Percentiles rank a stretch among this genome's conserved stretches.
These are phyloP conservation scores for Oryctes rhinoceros DNA, from an alignment of 1,140 invertebrate genomes.

Conservation along the genomic window DNA sequence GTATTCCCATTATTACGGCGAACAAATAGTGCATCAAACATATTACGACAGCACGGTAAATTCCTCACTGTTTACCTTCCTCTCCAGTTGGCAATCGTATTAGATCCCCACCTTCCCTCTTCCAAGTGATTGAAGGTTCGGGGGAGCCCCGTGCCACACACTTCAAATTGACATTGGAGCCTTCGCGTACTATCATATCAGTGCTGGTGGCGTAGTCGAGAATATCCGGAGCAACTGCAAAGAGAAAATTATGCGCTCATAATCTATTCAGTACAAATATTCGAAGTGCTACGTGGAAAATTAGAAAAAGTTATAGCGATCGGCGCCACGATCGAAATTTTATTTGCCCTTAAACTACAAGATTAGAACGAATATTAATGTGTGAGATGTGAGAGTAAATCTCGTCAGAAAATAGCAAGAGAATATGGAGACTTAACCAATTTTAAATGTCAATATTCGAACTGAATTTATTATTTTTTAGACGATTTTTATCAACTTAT, in stretches of 20 bases:
- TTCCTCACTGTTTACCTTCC: conserved; percentile 60
- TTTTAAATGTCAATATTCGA: no score
- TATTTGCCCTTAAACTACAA: background rate
- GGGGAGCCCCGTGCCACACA: conserved; percentile 87
- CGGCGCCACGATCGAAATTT: background rate
- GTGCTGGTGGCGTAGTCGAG: conserved; percentile 84
- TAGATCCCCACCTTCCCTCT: conserved; percentile 76
- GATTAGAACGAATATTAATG: background rate
- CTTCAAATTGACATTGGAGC: conserved; percentile 81
- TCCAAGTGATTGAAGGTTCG: conserved; percentile 83
- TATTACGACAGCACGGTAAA: conserved; percentile 32
- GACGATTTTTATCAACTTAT: no score
- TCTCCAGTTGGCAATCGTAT: conserved; percentile 67
- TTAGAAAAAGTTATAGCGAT: background rate
- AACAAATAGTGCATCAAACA: conserved; percentile 21
- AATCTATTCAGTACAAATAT: conserved; percentile 1
- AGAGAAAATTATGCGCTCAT: conserved; percentile 39
- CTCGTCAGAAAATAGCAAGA: background rate
- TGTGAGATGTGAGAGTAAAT: background rate
- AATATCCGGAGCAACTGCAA: conserved; percentile 88
- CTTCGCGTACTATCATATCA: conserved; percentile 86
- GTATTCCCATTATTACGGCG: conserved; percentile 32
- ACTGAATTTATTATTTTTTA: no score
- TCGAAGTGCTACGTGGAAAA: background rate
- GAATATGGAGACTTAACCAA: no score